Evolutionary conservation across 1,140 invertebrate species (phyloP), one percentile per base, ranked within the genome.

Genomic region (Neomicropteryx cornuta): DNA sequence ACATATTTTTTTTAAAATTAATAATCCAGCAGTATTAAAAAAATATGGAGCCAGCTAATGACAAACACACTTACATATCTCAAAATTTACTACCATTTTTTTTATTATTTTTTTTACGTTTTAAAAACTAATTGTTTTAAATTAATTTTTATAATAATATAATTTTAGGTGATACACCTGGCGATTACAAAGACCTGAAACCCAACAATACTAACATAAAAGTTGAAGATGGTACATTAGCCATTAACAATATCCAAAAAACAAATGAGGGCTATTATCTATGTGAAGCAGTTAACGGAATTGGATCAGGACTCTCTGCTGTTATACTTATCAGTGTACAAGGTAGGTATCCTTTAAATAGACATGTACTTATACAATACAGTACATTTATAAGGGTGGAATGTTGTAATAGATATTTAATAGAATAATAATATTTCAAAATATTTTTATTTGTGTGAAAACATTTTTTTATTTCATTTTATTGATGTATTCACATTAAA

Each of bases 261-360:
- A 82, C 77, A 3, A 92, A 93, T 54, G 87, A 93, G 72, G 90
- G 90, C 5, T 91, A 93, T 58, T 97, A 95, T 64, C 68, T 96
- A 16, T 97, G 94, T 58, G 90, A 96, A 68, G 90, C 92, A 31
- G 87, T 88, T 19, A 97, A 97, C 64, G 88, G 89, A 47, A 93
- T 97, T 54, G 91, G 91, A 36, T 87, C 88, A 46, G 90, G 89
- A 50, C 70, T 97, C 10, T 89, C 90, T 27, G 91, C 91, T 52
- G 88, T 94, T 5, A 88, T 93, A 50, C 75, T 88, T 42, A 85
- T 97, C 39, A 89, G 85, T 34, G 91, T 96, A 21, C 89, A 93
- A 75, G 85, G 87, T 89, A 70, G 58, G 55, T 56, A 16, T n/a
- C n/a, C n/a, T n/a, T n/a, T n/a, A n/a, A n/a, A n/a, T n/a, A n/a